Conservation (phyloP, 2,888 invertebrate species). For the Heterodera filipjevi region DNA sequence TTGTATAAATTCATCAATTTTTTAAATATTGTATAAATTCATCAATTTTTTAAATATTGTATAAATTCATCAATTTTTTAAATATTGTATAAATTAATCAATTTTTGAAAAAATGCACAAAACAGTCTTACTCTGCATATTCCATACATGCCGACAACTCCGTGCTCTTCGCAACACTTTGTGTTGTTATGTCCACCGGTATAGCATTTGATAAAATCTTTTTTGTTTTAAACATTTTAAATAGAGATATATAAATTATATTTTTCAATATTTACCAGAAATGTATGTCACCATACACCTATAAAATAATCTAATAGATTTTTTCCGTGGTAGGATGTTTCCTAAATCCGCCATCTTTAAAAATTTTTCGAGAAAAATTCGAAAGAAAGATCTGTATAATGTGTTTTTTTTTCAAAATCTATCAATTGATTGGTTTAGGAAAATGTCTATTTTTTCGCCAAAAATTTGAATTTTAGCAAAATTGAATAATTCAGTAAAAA, state of each 20-base stretch:
- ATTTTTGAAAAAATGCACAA: no score
- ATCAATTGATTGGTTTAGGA: no score
- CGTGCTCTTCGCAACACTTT: slow-evolving; percentile 28
- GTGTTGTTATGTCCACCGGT: slow-evolving; percentile 33
- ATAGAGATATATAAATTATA: background rate
- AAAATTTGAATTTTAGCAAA: no score
- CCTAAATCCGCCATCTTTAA: no score
- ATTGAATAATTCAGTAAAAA: no score
- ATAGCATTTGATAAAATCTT: slow-evolving; percentile 30
- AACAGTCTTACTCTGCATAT: slow-evolving; percentile 8
- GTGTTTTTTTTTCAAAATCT: no score
- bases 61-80: background rate
- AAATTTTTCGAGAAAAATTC: no score
- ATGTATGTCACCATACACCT: slow-evolving; percentile 1
- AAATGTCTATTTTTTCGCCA: no score
- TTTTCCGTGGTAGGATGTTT: no score
- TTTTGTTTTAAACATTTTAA: background rate
- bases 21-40: no score
- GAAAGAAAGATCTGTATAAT: no score
- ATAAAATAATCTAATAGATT: no score
- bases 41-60: background rate
- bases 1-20: background rate
- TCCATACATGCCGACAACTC: slow-evolving; percentile 24
- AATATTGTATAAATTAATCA: background rate
- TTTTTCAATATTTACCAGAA: background rate